These are phyloP conservation scores for Scaptomyza montana DNA, from an alignment of 1,140 invertebrate species.

Conservation along the genomic window DNA sequence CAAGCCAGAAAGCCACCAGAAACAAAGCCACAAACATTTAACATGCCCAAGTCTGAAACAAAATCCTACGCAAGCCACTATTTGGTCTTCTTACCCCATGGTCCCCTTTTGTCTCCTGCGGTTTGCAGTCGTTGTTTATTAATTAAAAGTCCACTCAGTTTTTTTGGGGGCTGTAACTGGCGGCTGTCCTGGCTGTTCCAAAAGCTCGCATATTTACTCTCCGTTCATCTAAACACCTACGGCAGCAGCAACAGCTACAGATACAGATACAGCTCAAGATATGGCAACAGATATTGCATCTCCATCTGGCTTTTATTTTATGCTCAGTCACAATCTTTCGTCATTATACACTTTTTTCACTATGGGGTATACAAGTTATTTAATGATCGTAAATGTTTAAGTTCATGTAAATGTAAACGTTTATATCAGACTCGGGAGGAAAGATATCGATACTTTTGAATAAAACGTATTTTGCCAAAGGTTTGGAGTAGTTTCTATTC, in stretches of 20 bases:
- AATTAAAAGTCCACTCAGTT: conserved; percentile 67
- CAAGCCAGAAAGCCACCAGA: conserved; percentile 12
- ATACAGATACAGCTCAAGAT: conserved; percentile 6
- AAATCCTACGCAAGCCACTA: not conserved
- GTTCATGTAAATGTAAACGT: too few relatives aligned
- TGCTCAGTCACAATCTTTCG: conserved; percentile 14
- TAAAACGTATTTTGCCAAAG: too few relatives aligned
- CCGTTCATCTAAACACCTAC: conserved; percentile 12
- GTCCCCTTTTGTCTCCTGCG: conserved; percentile 6
- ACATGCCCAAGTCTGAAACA: too few relatives aligned
- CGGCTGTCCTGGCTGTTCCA: not conserved
- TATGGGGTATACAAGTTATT: not conserved
- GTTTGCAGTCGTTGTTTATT: conserved; percentile 61
- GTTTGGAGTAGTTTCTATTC: too few relatives aligned
- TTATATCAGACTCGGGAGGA: too few relatives aligned
- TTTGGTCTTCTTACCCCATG: not conserved
- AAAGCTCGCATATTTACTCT: not conserved
- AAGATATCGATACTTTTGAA: too few relatives aligned
- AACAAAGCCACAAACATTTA: not conserved
- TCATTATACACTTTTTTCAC: conserved; percentile 16
- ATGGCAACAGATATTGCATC: not conserved
- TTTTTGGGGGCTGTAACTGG: conserved; percentile 53
- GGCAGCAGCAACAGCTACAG: not conserved
- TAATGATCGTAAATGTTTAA: too few relatives aligned
- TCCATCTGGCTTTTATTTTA: conserved; percentile 15